Percentiles rank a stretch among this genome's conserved stretches.
Evolutionary conservation across 2,113 vertebrate species (phyloP).

Genomic region (Xenopus borealis): DNA sequence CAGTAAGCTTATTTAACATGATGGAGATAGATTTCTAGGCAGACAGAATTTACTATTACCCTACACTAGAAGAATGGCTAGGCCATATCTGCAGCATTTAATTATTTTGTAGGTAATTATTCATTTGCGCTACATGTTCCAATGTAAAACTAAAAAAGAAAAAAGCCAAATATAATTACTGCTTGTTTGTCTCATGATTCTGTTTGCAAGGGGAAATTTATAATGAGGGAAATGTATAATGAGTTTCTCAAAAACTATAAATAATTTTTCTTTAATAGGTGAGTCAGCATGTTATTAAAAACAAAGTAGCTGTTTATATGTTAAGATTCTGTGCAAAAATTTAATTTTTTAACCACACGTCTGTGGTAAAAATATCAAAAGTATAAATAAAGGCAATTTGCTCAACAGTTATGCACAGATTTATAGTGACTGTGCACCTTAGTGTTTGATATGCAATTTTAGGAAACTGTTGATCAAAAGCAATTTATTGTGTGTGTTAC

Average conservation of each 20-base stretch:
- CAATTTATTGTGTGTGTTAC: slow-evolving; percentile 28
- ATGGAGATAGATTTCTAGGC: slow-evolving; percentile 83
- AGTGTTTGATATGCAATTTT: slow-evolving; percentile 26
- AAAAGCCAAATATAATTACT: slow-evolving; percentile 58
- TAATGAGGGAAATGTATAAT: slow-evolving; percentile 65
- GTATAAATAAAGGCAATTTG: slow-evolving; percentile 17
- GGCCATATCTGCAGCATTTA: slow-evolving; percentile 77
- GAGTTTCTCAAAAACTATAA: slow-evolving; percentile 60
- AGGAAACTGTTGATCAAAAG: slow-evolving; percentile 43
- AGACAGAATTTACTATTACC: slow-evolving; percentile 74
- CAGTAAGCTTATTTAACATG: slow-evolving; percentile 78
- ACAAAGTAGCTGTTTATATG: slow-evolving; percentile 5
- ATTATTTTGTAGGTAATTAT: slow-evolving; percentile 90
- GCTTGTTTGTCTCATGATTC: slow-evolving; percentile 57
- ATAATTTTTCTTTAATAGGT: slow-evolving; percentile 53
- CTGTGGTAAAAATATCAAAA: slow-evolving; percentile 15
- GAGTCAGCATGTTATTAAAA: slow-evolving; percentile 24
- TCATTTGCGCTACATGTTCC: slow-evolving; percentile 69
- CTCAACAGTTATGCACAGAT: slow-evolving; percentile 2
- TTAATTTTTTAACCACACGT: slow-evolving; percentile 4
- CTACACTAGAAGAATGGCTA: slow-evolving; percentile 70
- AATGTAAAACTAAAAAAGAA: slow-evolving; percentile 56
- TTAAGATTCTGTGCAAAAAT: slow-evolving; percentile 40
- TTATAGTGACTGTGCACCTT: slow-evolving; percentile 48
- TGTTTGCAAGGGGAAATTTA: slow-evolving; percentile 56